Base-by-base conservation (phyloP, 2,113 vertebrate species). In the Cathartes aura region DNA sequence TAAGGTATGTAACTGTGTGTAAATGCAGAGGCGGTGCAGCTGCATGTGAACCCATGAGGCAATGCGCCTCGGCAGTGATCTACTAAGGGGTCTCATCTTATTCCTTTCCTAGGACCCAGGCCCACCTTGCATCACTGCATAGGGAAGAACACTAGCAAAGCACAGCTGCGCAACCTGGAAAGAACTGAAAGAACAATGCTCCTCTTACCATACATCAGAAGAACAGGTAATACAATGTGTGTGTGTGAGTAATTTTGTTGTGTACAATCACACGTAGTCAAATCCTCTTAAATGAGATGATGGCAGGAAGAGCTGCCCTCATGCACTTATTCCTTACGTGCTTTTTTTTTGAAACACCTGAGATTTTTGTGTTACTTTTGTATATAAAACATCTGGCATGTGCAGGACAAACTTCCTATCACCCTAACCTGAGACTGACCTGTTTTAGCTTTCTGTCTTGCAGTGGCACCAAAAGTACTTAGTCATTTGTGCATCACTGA, bases 401-500 rank as follows among this genome's bases (percentile, higher is more conserved):
- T 74, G 60, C n/a, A 96, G 76, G 79, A 67, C 62, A 86, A 73
- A 48, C 59, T 82, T 96, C 84, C 60, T 68, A 4, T 12, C 55
- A n/a, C n/a, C 75, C 90, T 89, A 87, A 95, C 70, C 84, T 76
- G 75, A 63, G 64, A 90, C 91, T 94, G 87, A 97, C 93, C 91
- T 30, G 32, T 91, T 98, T 97, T 94, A 98, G 83, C 73, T 86
- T 95, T 94, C 71, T 89, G 94, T 90, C 94, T 97, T 97, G 80
- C 95, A 95, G 84, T 88, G 92, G 83, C 90, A 67, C 47, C 78
- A 94, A 75, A 96, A 97, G 88, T 96, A 98, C 87, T 98, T 96
- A 95, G 95, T 97, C 94, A 97, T 98, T 97, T 97, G 97, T 98
- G 95, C 96, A 95, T 96, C 92, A 92, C 24, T 94, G 92, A 97